phyloP scores from a whole-genome alignment of 92 coral and sea anemone genomes.

The Paramuricea clavata region DNA sequence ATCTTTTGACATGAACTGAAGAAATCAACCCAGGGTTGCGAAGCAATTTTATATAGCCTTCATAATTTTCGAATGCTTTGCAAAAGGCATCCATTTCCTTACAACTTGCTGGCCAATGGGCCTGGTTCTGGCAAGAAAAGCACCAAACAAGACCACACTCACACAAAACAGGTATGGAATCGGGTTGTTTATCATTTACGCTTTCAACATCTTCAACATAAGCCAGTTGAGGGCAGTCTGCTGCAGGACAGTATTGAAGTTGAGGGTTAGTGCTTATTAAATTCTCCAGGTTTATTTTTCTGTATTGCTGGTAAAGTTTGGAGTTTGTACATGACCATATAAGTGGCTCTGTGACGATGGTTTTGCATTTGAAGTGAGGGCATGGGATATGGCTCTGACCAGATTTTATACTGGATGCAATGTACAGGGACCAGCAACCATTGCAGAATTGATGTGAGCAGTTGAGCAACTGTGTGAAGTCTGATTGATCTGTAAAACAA shows the following conservation, averaged over 20 bases:
- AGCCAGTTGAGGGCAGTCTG: background rate
- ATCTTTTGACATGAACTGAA: background rate
- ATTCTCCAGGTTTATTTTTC: background rate
- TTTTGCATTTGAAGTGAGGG: background rate
- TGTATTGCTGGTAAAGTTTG: background rate
- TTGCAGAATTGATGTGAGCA: background rate
- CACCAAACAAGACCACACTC: background rate
- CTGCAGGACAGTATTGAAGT: background rate
- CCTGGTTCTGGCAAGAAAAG: background rate
- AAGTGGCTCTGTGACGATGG: background rate
- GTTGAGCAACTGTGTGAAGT: background rate
- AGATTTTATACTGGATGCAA: background rate
- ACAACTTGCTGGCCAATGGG: background rate
- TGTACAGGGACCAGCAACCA: background rate
- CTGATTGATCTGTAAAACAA: background rate
- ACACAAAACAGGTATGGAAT: background rate
- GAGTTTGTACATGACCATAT: background rate
- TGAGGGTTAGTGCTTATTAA: background rate
- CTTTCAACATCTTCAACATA: background rate
- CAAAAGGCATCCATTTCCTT: background rate
- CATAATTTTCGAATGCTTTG: background rate
- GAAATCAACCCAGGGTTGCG: background rate
- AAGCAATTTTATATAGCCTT: background rate
- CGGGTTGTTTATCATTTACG: background rate
- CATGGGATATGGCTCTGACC: background rate